These are phyloP conservation scores for Phylloscopus collybita DNA, from an alignment of 2,797 vertebrate genomes.

Conservation along the genomic window DNA sequence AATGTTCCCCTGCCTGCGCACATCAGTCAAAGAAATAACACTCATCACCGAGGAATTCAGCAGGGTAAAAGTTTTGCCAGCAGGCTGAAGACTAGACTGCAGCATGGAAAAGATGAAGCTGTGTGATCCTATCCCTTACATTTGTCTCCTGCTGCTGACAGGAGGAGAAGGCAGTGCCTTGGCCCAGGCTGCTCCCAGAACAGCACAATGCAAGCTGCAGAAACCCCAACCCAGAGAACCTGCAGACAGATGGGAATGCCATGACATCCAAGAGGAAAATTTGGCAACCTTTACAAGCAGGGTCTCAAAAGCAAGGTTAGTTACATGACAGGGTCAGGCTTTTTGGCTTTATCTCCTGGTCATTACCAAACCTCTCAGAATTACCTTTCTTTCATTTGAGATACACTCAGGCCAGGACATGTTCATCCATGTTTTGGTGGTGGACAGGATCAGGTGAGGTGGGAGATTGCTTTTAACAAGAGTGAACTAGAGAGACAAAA, in stretches of 20 bases:
- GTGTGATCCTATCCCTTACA: not conserved
- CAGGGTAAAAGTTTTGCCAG: not conserved
- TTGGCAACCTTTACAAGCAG: not conserved
- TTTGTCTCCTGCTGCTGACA: not conserved
- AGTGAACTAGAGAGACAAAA: not conserved
- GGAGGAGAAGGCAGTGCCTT: not conserved
- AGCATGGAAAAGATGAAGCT: not conserved
- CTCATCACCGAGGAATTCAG: not conserved
- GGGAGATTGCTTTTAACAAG: not conserved
- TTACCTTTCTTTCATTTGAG: not conserved
- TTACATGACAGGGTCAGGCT: not conserved
- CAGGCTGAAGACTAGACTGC: not conserved
- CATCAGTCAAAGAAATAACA: slow-evolving; percentile 14
- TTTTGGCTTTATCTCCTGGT: not conserved
- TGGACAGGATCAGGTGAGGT: not conserved
- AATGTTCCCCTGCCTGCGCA: not conserved
- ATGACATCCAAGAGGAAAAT: not conserved
- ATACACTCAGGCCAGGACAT: not conserved
- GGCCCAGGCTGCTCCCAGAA: not conserved
- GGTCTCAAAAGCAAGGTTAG: not conserved
- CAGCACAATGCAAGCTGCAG: not conserved
- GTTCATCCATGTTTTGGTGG: not conserved
- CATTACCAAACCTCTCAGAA: not conserved
- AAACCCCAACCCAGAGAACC: not conserved
- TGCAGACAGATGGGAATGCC: not conserved